These are phyloP conservation scores for Perizoma flavofasciatum DNA, from an alignment of 2,888 invertebrate species.

Conservation along the genomic window DNA sequence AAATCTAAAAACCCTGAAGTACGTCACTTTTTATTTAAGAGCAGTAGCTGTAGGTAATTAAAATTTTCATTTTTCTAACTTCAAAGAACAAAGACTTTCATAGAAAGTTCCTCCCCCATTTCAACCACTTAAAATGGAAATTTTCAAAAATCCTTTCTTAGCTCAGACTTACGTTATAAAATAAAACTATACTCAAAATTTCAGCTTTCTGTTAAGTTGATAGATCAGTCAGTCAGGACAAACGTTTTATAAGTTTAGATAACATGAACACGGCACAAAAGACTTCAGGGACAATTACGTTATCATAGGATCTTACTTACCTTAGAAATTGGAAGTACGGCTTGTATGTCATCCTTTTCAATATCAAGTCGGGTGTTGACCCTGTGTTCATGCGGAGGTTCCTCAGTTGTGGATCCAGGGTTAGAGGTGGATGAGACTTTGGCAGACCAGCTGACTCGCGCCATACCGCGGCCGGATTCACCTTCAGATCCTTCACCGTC, in stretches of 20 bases:
- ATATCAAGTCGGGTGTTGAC: conserved; percentile 93
- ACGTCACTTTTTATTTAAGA: too few relatives aligned
- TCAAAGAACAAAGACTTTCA: too few relatives aligned
- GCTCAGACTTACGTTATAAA: too few relatives aligned
- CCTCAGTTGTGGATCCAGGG: conserved; percentile 66
- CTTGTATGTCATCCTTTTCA: conserved; percentile 96
- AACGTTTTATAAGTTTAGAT: not conserved
- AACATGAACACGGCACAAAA: conserved; percentile 10
- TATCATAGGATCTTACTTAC: conserved; percentile 80
- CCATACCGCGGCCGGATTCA: conserved; percentile 89
- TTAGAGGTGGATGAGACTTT: conserved; percentile 72
- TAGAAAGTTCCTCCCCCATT: too few relatives aligned
- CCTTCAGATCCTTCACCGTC: conserved; percentile 75
- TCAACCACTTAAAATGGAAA: too few relatives aligned
- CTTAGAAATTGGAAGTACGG: conserved; percentile 96
- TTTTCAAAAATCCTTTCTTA: too few relatives aligned
- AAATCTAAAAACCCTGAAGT: too few relatives aligned
- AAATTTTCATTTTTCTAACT: too few relatives aligned
- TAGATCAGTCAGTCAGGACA: too few relatives aligned
- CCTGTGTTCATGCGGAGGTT: conserved; percentile 82
- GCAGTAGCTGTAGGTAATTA: too few relatives aligned
- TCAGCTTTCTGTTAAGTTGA: too few relatives aligned
- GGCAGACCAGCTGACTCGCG: conserved; percentile 93
- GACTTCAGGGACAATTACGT: conserved; percentile 8
- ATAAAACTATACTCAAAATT: too few relatives aligned